Evolutionary conservation across 2,113 vertebrate genomes (phyloP).

Genomic region (Coryphaenoides rupestris): DNA sequence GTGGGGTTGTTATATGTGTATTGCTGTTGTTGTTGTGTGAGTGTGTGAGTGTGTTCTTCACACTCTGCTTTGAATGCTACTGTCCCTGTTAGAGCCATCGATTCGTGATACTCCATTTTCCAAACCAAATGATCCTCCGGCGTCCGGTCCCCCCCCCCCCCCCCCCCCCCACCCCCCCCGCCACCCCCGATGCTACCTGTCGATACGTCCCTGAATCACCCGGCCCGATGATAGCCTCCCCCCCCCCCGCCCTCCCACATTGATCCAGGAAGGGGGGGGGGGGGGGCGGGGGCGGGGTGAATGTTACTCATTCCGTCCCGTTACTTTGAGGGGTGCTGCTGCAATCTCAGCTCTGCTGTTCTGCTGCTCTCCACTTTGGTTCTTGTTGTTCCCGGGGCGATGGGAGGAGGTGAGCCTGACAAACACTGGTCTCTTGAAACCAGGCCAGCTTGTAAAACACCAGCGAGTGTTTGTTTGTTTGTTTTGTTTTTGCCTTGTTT

Average conservation of each 20-base stretch:
- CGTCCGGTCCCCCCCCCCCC: no score
- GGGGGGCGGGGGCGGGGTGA: no score
- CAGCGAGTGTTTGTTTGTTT: conserved; percentile 15
- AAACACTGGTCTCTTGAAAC: conserved; percentile 47
- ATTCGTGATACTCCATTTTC: conserved; percentile 27
- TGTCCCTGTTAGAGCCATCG: conserved; percentile 27
- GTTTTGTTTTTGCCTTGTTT: no score
- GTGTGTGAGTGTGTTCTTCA: conserved; percentile 23
- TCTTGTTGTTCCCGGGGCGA: conserved; percentile 24
- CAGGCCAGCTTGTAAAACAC: conserved; percentile 45
- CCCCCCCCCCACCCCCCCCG: neutral
- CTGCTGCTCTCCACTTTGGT: conserved; percentile 11
- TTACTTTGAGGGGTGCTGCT: conserved; percentile 1
- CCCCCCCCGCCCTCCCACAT: no score
- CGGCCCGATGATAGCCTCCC: conserved; percentile 8
- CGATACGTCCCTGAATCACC: conserved; percentile 17
- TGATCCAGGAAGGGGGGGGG: no score
- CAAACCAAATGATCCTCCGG: conserved; percentile 14
- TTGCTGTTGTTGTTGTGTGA: no score
- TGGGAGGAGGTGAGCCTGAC: conserved; percentile 29
- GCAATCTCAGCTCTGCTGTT: conserved; percentile 3
- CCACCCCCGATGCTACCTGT: conserved; percentile 9
- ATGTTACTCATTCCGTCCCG: conserved; percentile 14
- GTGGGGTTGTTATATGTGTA: no score
- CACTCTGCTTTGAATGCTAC: conserved; percentile 42